Evolutionary conservation across 1,140 invertebrate species (phyloP), one percentile per base, ranked within the genome.

Genomic region (Acyrthosiphon pisum): DNA sequence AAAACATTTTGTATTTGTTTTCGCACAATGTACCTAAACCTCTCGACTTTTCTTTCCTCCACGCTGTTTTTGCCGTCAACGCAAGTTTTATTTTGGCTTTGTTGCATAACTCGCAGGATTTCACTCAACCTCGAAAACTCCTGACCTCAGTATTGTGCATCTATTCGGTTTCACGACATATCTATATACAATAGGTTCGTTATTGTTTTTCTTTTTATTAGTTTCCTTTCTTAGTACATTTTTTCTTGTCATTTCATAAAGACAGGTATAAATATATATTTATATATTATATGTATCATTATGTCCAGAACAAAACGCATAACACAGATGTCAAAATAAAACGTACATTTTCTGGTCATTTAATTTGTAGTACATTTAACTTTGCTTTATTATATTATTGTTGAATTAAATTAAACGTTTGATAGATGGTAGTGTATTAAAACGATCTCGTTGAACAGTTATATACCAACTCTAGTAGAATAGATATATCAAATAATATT

Each of bases 1-100:
- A 60, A 56, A 56, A 90, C 88, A 56, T 60, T 90, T 90, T 30
- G 37, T 90, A 60, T 90, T 90, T 90, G 37, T 18, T 90, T 60
- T 90, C 23, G 35, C 37, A 56, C 50, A 37, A 37, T 23, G 88
- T n/a, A 50, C 48, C 7, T n/a, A 48, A 9, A 35, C 1, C 20
- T 89, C 50, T 56, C 35, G 26, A 90, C 88, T 56, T 53, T 41
- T 37, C 35, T 26, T 89, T 37, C 22, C 35, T 56, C 35, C 37
- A 26, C 20, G 23, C 6, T 87, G 14, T 50, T 53, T 88, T 88
- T 14, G 46, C n/a, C 50, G 23, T 90, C 88, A 56, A 90, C 9
- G 37, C 35, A 41, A 60, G 23, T 90, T 60, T 44, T 41, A 7
- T 56, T 90, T 90, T 41, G 88, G 50, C 88, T 90, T 60, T 60